Conservation (phyloP, 2,113 vertebrate species). For the Vimba vimba region DNA sequence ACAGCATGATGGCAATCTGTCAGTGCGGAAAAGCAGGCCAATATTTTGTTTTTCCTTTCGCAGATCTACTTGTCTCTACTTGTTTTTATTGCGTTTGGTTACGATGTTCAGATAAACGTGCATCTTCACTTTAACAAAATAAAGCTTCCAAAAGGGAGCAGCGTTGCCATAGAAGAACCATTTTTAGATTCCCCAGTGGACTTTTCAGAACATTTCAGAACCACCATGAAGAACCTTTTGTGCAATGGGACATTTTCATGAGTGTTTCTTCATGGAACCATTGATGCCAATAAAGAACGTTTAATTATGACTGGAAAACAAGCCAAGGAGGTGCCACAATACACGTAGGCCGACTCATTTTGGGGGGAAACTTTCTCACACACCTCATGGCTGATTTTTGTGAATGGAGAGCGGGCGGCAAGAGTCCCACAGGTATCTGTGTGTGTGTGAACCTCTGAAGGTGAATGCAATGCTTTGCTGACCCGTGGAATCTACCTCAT, state of each 20-base stretch:
- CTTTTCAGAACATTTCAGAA: no score
- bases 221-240: no score
- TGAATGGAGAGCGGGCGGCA: conserved; percentile 15
- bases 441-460: conserved; percentile 53
- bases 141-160: no score
- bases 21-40: conserved; percentile 33
- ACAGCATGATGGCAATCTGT: conserved; percentile 59
- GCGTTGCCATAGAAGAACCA: no score
- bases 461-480: conserved; percentile 84
- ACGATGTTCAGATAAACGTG: conserved; percentile 22
- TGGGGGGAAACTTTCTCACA: conserved; percentile 33
- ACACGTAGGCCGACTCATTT: background rate
- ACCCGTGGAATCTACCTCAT: conserved; percentile 85
- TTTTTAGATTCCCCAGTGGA: no score
- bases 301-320: conserved; percentile 14
- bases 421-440: conserved; percentile 42
- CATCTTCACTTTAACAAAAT: conserved; percentile 2
- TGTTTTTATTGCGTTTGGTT: conserved; percentile 39
- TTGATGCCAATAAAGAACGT: no score
- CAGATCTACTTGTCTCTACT: conserved; percentile 42
- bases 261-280: no score
- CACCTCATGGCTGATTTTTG: conserved; percentile 7
- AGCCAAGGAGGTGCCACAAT: background rate
- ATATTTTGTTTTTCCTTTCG: conserved; percentile 51
- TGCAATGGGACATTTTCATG: no score